These are phyloP conservation scores for Tinamus guttatus DNA, from an alignment of 2,113 vertebrate genomes.

Conservation along the genomic window DNA sequence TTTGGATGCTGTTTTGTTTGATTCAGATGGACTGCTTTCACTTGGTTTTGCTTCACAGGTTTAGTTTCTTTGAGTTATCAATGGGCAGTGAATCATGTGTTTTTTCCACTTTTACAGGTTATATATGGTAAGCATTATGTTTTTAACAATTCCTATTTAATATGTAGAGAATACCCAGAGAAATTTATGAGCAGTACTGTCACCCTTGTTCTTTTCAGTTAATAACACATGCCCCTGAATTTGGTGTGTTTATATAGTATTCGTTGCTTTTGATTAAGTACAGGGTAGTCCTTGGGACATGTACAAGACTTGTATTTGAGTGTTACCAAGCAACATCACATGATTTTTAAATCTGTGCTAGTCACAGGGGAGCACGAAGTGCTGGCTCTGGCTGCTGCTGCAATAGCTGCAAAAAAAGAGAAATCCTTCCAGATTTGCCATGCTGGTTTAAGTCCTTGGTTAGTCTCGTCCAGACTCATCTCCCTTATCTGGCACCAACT, in stretches of 20 bases:
- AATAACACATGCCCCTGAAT: constrained; percentile 45
- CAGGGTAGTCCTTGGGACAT: constrained; percentile 10
- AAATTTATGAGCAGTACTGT: constrained; percentile 36
- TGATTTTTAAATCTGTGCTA: constrained; percentile 18
- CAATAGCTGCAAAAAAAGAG: not conserved
- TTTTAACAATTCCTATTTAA: constrained; percentile 55
- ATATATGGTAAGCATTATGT: not conserved
- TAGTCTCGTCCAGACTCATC: not conserved
- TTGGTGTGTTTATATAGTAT: constrained; percentile 39
- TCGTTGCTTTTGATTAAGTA: constrained; percentile 49
- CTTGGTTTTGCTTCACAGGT: constrained; percentile 20
- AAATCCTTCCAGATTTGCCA: constrained; percentile 27
- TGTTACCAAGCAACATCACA: constrained; percentile 47
- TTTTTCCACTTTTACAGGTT: constrained; percentile 38
- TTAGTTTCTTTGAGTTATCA: constrained; percentile 58
- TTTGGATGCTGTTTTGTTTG: constrained; percentile 44
- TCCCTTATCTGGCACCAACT: not conserved
- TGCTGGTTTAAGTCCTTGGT: not conserved
- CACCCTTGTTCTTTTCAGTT: constrained; percentile 26
- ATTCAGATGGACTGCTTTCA: constrained; percentile 58
- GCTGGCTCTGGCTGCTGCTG: constrained; percentile 25
- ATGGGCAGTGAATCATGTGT: not conserved
- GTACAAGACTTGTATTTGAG: not conserved
- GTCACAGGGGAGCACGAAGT: constrained; percentile 5
- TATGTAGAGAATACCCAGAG: not conserved